These are phyloP conservation scores for Palloptera scutellata DNA, from an alignment of 2,888 invertebrate genomes.

Conservation along the genomic window DNA sequence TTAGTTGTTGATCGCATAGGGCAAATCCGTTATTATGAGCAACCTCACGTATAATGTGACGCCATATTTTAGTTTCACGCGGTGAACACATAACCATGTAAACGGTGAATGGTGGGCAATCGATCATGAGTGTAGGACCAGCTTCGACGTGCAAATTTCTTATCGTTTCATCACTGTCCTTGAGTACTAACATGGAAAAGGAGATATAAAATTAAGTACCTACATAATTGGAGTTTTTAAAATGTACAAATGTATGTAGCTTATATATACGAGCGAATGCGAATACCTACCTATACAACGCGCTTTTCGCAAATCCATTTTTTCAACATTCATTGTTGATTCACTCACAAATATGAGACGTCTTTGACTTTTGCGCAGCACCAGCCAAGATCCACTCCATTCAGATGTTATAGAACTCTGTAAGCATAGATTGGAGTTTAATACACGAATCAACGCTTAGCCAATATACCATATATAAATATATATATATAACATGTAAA, in stretches of 20 bases:
- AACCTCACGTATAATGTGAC: constrained; percentile 76
- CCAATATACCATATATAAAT: constrained; percentile 21
- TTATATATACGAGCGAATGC: background rate
- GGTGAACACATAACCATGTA: constrained; percentile 78
- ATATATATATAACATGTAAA: constrained; percentile 16
- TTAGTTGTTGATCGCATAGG: constrained; percentile 88
- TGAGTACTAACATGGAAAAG: constrained; percentile 66
- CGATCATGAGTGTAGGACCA: constrained; percentile 73
- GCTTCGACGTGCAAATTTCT: constrained; percentile 68
- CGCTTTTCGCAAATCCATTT: constrained; percentile 81
- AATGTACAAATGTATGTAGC: background rate
- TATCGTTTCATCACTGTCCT: constrained; percentile 71
- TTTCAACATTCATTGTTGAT: constrained; percentile 66
- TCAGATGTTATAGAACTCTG: constrained; percentile 62
- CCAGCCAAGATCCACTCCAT: constrained; percentile 82
- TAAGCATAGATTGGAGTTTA: constrained; percentile 8
- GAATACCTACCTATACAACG: constrained; percentile 73
- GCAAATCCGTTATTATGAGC: constrained; percentile 82
- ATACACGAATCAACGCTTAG: too few species aligned
- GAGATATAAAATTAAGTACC: background rate
- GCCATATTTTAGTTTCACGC: constrained; percentile 80
- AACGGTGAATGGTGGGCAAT: constrained; percentile 73
- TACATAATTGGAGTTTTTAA: background rate
- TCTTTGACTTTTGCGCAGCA: constrained; percentile 75
- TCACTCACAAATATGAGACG: constrained; percentile 60